Evolutionary conservation across 2,113 vertebrate genomes (phyloP).

Genomic region (Gymnorhina tibicen): DNA sequence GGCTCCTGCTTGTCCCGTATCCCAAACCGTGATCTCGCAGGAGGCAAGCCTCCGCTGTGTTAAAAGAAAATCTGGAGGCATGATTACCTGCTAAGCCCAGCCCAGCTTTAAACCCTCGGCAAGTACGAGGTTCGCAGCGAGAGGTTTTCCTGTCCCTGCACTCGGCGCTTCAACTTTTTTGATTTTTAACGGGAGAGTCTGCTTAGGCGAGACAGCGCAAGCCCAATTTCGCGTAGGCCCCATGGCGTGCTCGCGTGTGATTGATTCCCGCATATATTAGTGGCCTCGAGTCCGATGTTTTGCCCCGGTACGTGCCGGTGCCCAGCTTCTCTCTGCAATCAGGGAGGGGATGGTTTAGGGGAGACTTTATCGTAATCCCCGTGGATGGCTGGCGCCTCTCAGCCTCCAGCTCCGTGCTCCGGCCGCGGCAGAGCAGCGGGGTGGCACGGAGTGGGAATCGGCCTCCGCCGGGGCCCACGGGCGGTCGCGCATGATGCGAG

Average conservation of each 20-base stretch:
- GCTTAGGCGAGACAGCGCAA: not conserved
- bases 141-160: not conserved
- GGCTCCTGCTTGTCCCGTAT: not conserved
- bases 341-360: not conserved
- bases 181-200: not conserved
- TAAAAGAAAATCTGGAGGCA: not conserved
- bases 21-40: not conserved
- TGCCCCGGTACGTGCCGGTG: accelerated
- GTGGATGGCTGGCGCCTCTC: not conserved
- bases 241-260: not conserved
- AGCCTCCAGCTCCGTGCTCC: not conserved
- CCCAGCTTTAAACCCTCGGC: not conserved
- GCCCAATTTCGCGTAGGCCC: not conserved
- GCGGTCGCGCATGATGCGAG: not conserved
- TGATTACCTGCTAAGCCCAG: not conserved
- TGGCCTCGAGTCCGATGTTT: not conserved
- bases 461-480: too few relatives aligned
- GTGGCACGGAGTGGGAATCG: too few relatives aligned
- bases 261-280: not conserved
- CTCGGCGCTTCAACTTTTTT: not conserved
- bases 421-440: not conserved
- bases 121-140: not conserved
- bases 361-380: too few relatives aligned
- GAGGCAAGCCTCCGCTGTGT: not conserved
- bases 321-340: not conserved